Conservation (phyloP, 2,888 invertebrate species). For the Diplolepis rosae region DNA sequence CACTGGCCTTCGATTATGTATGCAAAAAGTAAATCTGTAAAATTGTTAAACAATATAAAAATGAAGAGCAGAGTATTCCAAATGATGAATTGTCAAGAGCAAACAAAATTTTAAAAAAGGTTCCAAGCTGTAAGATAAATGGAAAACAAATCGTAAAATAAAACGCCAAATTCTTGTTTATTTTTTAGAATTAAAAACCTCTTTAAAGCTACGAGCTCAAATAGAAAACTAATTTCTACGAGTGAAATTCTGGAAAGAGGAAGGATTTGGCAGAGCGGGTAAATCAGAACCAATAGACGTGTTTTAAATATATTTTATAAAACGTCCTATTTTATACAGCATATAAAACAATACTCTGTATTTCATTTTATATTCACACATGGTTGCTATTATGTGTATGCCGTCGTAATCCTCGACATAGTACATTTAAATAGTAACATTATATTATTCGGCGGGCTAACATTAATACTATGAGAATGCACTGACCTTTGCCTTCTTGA, state of each 20-base stretch:
- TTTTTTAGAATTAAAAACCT: too few relatives aligned
- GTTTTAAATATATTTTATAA: conserved; percentile 74
- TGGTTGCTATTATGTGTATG: conserved; percentile 62
- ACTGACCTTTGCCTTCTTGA: conserved; percentile 57
- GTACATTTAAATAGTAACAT: conserved; percentile 41
- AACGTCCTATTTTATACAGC: conserved; percentile 73
- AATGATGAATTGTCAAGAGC: neutral
- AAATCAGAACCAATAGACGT: conserved; percentile 50
- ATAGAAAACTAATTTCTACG: neutral
- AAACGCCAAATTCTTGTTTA: too few relatives aligned
- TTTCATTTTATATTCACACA: conserved; percentile 73
- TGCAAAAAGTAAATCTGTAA: neutral
- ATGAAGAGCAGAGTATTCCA: neutral
- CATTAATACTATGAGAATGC: conserved; percentile 61
- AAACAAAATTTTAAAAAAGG: too few relatives aligned
- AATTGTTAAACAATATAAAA: neutral
- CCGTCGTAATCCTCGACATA: conserved; percentile 14
- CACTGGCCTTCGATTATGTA: neutral
- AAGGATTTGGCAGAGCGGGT: neutral
- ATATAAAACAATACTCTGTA: conserved; percentile 74
- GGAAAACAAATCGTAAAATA: too few relatives aligned
- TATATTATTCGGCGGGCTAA: conserved; percentile 70
- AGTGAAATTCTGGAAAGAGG: too few relatives aligned
- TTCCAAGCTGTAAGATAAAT: too few relatives aligned
- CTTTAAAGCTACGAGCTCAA: too few relatives aligned